These are phyloP conservation scores for Oplegnathus fasciatus DNA, from an alignment of 2,113 vertebrate species.

Conservation along the genomic window DNA sequence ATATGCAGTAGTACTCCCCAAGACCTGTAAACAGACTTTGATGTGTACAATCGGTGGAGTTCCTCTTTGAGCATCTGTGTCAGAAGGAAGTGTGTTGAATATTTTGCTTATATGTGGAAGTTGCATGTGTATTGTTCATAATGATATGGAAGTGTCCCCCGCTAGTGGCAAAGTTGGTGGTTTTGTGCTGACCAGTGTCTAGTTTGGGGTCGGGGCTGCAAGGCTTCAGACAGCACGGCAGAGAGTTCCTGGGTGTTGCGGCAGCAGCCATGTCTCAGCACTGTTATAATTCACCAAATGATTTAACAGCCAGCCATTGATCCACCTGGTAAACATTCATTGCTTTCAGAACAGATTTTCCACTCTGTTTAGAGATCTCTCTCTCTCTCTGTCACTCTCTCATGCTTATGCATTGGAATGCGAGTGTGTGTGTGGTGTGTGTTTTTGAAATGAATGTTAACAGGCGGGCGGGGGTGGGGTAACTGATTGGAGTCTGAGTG, in stretches of 20 bases:
- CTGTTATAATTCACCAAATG: conserved; percentile 66
- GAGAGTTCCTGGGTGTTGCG: conserved; percentile 25
- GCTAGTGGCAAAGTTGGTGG: not conserved
- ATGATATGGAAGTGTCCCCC: conserved; percentile 16
- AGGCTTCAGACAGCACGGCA: conserved; percentile 14
- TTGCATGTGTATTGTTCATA: conserved; percentile 6
- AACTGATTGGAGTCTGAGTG: conserved; percentile 60
- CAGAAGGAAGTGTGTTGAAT: not conserved
- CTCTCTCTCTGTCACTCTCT: conserved; percentile 37
- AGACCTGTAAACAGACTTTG: not conserved
- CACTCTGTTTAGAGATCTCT: conserved; percentile 59
- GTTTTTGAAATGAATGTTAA: conserved; percentile 74
- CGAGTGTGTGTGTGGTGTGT: conserved; percentile 55
- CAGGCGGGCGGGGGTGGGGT: conserved; percentile 74
- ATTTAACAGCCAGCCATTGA: conserved; percentile 71
- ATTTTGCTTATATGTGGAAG: not conserved
- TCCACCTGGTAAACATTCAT: conserved; percentile 77
- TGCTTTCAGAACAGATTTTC: conserved; percentile 71
- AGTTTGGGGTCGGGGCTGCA: conserved; percentile 20
- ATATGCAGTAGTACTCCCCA: not conserved
- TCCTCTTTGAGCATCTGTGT: not conserved
- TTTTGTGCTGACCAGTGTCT: conserved; percentile 64
- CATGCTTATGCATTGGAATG: conserved; percentile 74
- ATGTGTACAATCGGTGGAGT: not conserved
- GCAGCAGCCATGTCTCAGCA: conserved; percentile 15